Percentiles rank a stretch among this genome's conserved stretches.
These are phyloP conservation scores for Diaprepes abbreviatus DNA, from an alignment of 2,888 invertebrate genomes.

Conservation along the genomic window DNA sequence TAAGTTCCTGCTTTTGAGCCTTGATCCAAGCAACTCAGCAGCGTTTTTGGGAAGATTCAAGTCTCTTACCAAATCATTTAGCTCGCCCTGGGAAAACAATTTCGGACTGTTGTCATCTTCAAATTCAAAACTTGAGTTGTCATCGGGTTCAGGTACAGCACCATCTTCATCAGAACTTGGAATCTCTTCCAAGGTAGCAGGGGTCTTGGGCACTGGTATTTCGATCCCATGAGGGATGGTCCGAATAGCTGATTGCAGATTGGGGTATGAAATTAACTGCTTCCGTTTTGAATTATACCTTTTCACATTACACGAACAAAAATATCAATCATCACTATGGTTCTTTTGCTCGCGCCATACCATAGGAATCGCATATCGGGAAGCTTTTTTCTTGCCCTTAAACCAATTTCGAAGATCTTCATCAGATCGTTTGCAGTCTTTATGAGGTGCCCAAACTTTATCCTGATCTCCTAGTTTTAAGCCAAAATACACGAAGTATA, in stretches of 20 bases:
- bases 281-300: not conserved
- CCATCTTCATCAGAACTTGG: conserved; percentile 1
- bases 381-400: conserved; percentile 46
- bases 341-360: conserved; percentile 24
- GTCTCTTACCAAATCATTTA: conserved; percentile 33
- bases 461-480: conserved; percentile 51
- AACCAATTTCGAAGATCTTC: conserved; percentile 51
- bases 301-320: conserved; percentile 3
- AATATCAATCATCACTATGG: conserved; percentile 15
- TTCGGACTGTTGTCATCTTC: not conserved
- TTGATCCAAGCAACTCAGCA: conserved; percentile 31
- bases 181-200: conserved; percentile 6
- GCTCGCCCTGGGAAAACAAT: not conserved
- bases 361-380: conserved; percentile 50
- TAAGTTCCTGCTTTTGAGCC: conserved; percentile 17
- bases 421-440: conserved; percentile 45
- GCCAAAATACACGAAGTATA: conserved; percentile 51
- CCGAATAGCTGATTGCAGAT: conserved; percentile 7
- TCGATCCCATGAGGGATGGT: conserved; percentile 32
- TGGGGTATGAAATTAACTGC: conserved; percentile 8
- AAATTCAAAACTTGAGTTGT: conserved; percentile 7
- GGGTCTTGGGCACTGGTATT: conserved; percentile 12
- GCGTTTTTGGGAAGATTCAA: conserved; percentile 24
- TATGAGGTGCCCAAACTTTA: conserved; percentile 51
- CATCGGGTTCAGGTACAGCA: not conserved